These are phyloP conservation scores for Actias luna DNA, from an alignment of 2,888 invertebrate genomes.

Conservation along the genomic window DNA sequence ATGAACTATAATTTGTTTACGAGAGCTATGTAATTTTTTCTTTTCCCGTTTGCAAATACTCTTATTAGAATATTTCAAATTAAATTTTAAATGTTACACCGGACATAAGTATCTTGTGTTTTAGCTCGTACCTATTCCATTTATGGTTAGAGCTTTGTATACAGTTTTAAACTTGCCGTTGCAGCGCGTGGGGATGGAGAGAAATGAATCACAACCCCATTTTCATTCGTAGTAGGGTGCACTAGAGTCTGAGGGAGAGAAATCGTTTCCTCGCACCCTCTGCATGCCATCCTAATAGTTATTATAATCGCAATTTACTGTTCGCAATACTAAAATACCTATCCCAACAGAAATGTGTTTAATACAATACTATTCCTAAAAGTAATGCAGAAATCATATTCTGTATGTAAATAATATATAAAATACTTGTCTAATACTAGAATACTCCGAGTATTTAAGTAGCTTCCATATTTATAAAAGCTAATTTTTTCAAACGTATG, in stretches of 20 bases:
- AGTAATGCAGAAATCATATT: too few relatives aligned
- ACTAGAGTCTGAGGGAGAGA: slow-evolving; percentile 54
- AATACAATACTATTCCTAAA: neutral
- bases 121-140: neutral
- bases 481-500: too few relatives aligned
- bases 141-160: slow-evolving; percentile 31
- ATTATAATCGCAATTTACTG: slow-evolving; percentile 71
- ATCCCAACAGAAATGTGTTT: neutral
- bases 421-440: too few relatives aligned
- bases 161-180: slow-evolving; percentile 61
- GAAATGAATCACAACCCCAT: slow-evolving; percentile 81
- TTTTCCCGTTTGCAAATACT: neutral
- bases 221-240: slow-evolving; percentile 70
- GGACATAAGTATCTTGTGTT: too few relatives aligned
- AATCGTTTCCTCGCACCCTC: slow-evolving; percentile 65
- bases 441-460: too few relatives aligned
- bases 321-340: slow-evolving; percentile 42
- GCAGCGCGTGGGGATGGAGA: slow-evolving; percentile 64
- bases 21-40: slow-evolving; percentile 2
- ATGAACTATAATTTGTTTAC: slow-evolving; percentile 4
- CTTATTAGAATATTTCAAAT: neutral
- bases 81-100: neutral
- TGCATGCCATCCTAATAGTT: slow-evolving; percentile 67
- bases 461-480: too few relatives aligned
- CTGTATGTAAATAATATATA: too few relatives aligned